Conservation (phyloP, 1,140 invertebrate genomes). For the Bilobella aurantiaca region DNA sequence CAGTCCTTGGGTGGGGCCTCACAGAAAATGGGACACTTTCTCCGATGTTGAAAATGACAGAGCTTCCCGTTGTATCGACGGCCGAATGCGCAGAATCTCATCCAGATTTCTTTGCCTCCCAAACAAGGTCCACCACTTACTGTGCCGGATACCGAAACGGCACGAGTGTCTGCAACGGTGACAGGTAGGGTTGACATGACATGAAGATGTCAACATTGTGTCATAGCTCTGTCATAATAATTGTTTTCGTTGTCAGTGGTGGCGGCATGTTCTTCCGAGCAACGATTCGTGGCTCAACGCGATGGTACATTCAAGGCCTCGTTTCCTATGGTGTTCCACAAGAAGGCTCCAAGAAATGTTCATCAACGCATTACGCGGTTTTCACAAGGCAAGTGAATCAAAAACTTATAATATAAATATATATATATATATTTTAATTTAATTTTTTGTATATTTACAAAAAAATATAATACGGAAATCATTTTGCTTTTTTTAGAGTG, state of each 20-base stretch:
- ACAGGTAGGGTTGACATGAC: slow-evolving; percentile 2
- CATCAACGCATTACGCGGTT: slow-evolving; percentile 29
- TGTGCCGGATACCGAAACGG: slow-evolving; percentile 33
- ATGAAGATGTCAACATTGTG: not conserved
- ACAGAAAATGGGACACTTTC: slow-evolving; percentile 30
- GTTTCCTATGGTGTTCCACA: slow-evolving; percentile 31
- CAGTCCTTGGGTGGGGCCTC: slow-evolving; percentile 27
- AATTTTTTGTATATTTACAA: not conserved
- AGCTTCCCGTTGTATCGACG: slow-evolving; percentile 30
- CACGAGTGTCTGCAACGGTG: slow-evolving; percentile 27
- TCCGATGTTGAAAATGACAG: slow-evolving; percentile 19
- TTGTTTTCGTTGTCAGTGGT: not conserved
- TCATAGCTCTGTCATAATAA: not conserved
- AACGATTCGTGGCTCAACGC: slow-evolving; percentile 11
- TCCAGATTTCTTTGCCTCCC: slow-evolving; percentile 30
- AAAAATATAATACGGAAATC: too few species aligned
- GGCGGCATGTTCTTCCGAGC: slow-evolving; percentile 28
- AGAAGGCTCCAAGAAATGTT: slow-evolving; percentile 25
- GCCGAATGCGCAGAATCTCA: slow-evolving; percentile 27
- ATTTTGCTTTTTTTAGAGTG: slow-evolving; percentile 8
- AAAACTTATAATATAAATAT: not conserved
- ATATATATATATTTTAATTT: too few species aligned
- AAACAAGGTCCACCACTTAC: slow-evolving; percentile 31
- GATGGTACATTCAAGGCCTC: slow-evolving; percentile 34
- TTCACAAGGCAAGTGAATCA: slow-evolving; percentile 19